Evolutionary conservation across 2,888 invertebrate species (phyloP).

Genomic region (Parelbella ahira): DNA sequence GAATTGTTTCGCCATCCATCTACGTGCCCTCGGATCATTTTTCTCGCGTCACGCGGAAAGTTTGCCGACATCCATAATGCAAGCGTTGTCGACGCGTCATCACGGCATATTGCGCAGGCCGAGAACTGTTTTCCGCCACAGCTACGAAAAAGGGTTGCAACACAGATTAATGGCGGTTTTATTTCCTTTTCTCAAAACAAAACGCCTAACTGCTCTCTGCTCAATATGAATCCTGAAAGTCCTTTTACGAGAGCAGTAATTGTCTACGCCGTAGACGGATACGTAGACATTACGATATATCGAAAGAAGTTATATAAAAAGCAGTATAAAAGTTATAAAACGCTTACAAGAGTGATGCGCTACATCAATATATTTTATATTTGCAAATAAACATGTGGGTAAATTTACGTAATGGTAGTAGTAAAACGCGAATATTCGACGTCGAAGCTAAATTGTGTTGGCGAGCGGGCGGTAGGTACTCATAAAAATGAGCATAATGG

Average conservation of each 20-base stretch:
- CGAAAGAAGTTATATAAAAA: constrained; percentile 12
- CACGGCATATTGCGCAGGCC: constrained; percentile 63
- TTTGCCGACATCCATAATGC: constrained; percentile 75
- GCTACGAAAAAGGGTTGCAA: constrained; percentile 52
- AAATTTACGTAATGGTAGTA: constrained; percentile 74
- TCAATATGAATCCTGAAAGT: no score
- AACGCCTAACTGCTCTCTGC: no score
- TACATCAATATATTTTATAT: constrained; percentile 69
- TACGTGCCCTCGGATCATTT: constrained; percentile 69
- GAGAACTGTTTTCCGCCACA: constrained; percentile 29
- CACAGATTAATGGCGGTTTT: constrained; percentile 64
- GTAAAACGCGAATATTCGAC: constrained; percentile 54
- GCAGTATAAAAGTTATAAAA: constrained; percentile 33
- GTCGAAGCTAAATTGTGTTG: constrained; percentile 37
- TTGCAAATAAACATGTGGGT: constrained; percentile 77
- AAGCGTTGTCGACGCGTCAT: constrained; percentile 75
- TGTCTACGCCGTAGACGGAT: no score
- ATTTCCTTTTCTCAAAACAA: no score
- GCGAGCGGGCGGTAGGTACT: constrained; percentile 33
- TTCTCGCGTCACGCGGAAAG: constrained; percentile 74
- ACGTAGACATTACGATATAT: no score
- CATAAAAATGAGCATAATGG: constrained; percentile 43
- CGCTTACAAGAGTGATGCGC: constrained; percentile 43
- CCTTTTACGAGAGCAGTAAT: constrained; percentile 3
- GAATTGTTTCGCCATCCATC: constrained; percentile 67